Percentiles rank a stretch among this genome's conserved stretches.
phyloP scores from a whole-genome alignment of 2,797 vertebrate genomes.

The Carduelis carduelis region DNA sequence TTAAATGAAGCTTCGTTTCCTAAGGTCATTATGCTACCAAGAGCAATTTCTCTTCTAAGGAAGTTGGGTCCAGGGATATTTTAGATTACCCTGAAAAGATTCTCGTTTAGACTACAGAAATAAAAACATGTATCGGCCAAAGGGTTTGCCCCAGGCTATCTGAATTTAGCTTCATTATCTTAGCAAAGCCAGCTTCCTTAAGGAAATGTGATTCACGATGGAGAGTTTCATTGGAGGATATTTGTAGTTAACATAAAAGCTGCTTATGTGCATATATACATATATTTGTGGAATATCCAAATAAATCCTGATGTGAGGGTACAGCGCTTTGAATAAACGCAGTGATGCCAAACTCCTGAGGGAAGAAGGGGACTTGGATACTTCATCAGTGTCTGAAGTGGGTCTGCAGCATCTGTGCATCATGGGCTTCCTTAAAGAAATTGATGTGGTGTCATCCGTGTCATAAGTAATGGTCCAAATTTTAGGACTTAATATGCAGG shows the following conservation, averaged over 20 bases:
- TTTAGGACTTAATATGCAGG: not conserved
- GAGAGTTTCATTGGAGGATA: not conserved
- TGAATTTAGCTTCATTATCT: not conserved
- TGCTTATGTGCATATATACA: not conserved
- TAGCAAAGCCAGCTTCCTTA: not conserved
- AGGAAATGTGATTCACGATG: not conserved
- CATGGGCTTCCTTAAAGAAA: not conserved
- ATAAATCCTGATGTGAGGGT: not conserved
- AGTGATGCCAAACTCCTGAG: not conserved
- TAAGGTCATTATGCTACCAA: not conserved
- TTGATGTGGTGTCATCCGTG: fast-evolving
- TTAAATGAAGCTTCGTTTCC: not conserved
- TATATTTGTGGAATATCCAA: not conserved
- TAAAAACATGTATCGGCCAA: not conserved
- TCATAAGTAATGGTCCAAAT: not conserved
- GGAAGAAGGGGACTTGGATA: not conserved
- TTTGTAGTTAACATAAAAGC: not conserved
- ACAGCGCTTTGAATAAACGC: not conserved
- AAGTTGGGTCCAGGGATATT: not conserved
- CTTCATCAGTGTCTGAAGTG: not conserved
- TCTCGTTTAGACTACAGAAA: not conserved
- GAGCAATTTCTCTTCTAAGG: not conserved
- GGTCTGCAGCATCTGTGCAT: not conserved
- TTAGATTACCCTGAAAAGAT: not conserved
- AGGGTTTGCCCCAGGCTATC: not conserved